A percentile compares a stretch with the other conserved stretches of the same genome.
These are phyloP conservation scores for Podarcis muralis DNA, from an alignment of 2,113 vertebrate genomes.

Conservation along the genomic window DNA sequence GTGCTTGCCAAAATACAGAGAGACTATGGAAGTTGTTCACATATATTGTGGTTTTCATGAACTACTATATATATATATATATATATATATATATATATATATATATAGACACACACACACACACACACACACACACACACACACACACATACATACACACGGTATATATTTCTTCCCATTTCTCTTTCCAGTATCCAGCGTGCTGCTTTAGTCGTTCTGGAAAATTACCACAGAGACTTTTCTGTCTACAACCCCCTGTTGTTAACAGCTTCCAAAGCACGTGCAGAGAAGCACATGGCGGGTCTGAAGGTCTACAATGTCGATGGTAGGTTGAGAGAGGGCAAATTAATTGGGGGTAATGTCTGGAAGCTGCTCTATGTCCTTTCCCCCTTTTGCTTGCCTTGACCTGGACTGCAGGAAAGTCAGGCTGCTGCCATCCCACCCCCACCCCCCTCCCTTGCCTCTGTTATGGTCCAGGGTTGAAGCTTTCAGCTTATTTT, in stretches of 20 bases:
- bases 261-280: conserved; percentile 87
- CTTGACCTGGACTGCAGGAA: background rate
- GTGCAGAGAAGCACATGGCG: conserved; percentile 89
- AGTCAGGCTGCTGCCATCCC: too few relatives aligned
- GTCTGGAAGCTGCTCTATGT: background rate
- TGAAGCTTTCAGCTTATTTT: background rate
- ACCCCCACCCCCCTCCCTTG: background rate
- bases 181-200: conserved; percentile 84
- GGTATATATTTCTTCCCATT: background rate
- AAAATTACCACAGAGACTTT: conserved; percentile 96
- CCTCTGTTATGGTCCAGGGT: background rate
- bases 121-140: too few relatives aligned
- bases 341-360: background rate
- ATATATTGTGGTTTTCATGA: background rate
- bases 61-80: background rate
- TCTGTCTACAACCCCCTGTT: conserved; percentile 89
- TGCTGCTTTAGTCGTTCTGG: conserved; percentile 91
- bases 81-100: accelerated
- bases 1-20: background rate
- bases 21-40: background rate
- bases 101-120: too few relatives aligned
- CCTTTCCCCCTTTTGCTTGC: background rate
- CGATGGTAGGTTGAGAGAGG: conserved; percentile 81
- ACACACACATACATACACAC: too few relatives aligned
- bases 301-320: conserved; percentile 94